Percentiles rank a stretch among this genome's conserved stretches.
phyloP scores from a whole-genome alignment of 1,140 invertebrate species.

The Solen grandis region DNA sequence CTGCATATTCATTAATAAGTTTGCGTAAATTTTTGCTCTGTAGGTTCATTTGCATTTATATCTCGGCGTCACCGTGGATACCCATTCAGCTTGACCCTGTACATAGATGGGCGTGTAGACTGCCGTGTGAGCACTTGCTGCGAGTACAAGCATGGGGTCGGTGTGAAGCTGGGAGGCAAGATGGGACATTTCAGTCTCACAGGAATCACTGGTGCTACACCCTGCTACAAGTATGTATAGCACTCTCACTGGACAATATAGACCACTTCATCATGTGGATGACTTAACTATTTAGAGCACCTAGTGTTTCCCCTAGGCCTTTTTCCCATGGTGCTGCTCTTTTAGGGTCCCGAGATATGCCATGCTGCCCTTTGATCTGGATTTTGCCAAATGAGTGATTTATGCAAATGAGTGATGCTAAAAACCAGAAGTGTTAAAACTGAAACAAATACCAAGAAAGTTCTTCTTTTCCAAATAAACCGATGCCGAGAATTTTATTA shows the following conservation, averaged over 20 bases:
- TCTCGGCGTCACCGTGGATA: slow-evolving; percentile 80
- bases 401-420: no score
- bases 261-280: neutral
- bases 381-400: neutral
- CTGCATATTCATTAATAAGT: no score
- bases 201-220: slow-evolving; percentile 70
- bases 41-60: slow-evolving; percentile 78
- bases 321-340: no score
- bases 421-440: no score
- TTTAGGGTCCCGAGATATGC: no score
- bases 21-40: no score
- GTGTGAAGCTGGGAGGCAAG: slow-evolving; percentile 77
- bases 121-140: slow-evolving; percentile 80
- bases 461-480: no score
- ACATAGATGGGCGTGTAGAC: slow-evolving; percentile 78
- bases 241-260: no score
- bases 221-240: slow-evolving; percentile 78
- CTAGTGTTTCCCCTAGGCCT: no score
- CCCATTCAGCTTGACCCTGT: slow-evolving; percentile 80
- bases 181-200: slow-evolving; percentile 79
- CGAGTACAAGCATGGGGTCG: slow-evolving; percentile 79
- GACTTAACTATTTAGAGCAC: neutral
- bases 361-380: no score
- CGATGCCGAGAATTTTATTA: neutral
- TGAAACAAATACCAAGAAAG: neutral